Base-by-base conservation (phyloP, 1,140 invertebrate species). In the Zaprionus kolodkinae region DNA sequence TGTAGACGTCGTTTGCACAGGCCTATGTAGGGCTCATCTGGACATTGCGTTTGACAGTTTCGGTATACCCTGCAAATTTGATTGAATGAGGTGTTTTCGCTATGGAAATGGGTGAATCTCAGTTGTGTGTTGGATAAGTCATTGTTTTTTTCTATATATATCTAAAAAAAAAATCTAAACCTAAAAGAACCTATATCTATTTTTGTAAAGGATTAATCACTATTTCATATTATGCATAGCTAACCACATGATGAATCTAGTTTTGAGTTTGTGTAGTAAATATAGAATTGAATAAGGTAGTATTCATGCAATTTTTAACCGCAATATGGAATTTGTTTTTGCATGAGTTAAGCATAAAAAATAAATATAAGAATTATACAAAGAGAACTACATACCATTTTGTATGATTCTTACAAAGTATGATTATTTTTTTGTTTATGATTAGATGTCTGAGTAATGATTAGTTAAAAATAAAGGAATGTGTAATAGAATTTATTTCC, bases 1-100 rank as follows among this genome's bases (percentile, higher is more conserved):
- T 57, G 38, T 50, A 21, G 45, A 50, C 45, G 45, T 50, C 45
- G 45, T 50, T 50, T 50, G 45, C 17, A 25, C 17, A 50, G 45
- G 45, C 45, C 52, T 69, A 62, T 61, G 57, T 66, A 54, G 27
- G 52, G 52, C 55, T 67, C 64, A 56, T 13, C 33, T 40, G 13
- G n/a, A 15, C 9, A 11, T 48, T 48, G n/a, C 3, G 45, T 27
- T 68, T 57, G 40, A 60, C 55, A 35, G 30, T 43, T 59, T 50
- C n/a, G 15, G 1, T 25, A 50, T 50, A 50, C 45, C 45, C 45
- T 50, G 38, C 12, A 35, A 35, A 11, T 40, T 30, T 30, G 7
- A 35, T 30, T 30, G 27, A 30, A 5, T 30, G 27, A 0, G 27
- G 21, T 21, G 21, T 21, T 21, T 21, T 21, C 21, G 1, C 21